Evolutionary conservation across 2,888 invertebrate genomes (phyloP).

Genomic region (Perizoma flavofasciatum): DNA sequence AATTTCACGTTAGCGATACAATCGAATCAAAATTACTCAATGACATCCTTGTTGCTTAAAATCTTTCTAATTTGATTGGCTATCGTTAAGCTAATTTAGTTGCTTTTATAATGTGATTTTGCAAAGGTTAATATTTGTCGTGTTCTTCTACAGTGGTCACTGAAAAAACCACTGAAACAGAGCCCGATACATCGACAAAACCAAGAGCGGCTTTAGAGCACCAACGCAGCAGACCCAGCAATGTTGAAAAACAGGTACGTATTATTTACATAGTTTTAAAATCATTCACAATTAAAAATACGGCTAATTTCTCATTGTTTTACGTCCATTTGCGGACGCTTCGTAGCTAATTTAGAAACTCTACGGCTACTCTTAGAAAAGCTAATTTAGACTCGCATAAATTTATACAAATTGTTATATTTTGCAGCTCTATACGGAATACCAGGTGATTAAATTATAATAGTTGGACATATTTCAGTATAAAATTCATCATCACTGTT

Average conservation of each 20-base stretch:
- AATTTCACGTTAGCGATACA: no score
- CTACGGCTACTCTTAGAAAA: no score
- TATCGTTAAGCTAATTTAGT: no score
- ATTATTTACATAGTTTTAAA: neutral
- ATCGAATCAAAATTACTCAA: no score
- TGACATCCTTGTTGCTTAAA: no score
- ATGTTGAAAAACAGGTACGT: slow-evolving; percentile 93
- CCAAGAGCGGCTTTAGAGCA: slow-evolving; percentile 64
- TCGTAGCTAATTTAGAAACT: no score
- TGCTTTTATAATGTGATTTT: neutral
- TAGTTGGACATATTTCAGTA: slow-evolving; percentile 18
- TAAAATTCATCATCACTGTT: slow-evolving; percentile 4
- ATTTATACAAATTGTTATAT: slow-evolving; percentile 23
- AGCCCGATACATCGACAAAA: slow-evolving; percentile 61
- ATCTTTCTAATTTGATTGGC: no score
- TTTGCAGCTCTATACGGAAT: slow-evolving; percentile 79
- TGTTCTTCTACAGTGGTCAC: slow-evolving; percentile 54
- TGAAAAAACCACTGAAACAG: slow-evolving; percentile 63
- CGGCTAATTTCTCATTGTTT: no score
- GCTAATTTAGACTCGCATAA: neutral
- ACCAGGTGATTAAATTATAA: slow-evolving; percentile 71
- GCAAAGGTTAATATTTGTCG: neutral
- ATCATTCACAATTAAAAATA: no score
- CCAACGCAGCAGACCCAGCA: slow-evolving; percentile 72
- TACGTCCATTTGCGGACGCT: no score